These are phyloP conservation scores for Jacana jacana DNA, from an alignment of 2,113 vertebrate genomes.

Conservation along the genomic window DNA sequence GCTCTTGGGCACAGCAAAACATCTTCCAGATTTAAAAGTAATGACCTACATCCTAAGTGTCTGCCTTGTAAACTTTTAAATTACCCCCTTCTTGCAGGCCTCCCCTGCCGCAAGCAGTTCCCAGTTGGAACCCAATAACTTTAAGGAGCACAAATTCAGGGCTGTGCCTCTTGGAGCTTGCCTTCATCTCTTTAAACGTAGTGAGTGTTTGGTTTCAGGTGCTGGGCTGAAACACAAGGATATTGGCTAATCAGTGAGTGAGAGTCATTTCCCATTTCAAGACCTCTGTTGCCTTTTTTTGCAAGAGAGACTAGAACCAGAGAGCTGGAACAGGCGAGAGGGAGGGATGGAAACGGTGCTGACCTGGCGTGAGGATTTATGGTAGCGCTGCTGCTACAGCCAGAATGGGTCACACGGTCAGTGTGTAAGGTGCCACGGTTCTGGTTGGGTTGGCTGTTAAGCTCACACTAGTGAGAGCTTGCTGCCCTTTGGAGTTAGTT, in stretches of 20 bases:
- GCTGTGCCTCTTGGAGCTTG: neutral
- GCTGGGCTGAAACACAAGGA: neutral
- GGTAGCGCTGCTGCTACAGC: neutral
- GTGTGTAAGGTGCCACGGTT: neutral
- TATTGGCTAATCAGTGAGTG: neutral
- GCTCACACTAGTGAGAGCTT: neutral
- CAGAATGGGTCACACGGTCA: accelerated
- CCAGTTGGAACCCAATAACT: neutral
- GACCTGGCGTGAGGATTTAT: neutral
- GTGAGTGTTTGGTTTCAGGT: neutral
- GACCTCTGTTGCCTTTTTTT: neutral
- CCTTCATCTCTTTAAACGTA: neutral
- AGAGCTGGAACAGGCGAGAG: neutral
- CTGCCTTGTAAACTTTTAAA: neutral
- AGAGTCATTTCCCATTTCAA: neutral
- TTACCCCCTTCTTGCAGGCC: neutral
- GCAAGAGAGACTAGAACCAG: neutral
- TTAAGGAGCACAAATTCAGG: neutral
- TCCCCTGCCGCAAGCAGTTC: neutral
- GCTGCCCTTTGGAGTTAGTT: neutral
- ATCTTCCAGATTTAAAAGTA: neutral
- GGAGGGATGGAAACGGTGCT: neutral
- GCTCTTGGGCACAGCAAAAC: neutral
- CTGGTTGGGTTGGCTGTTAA: neutral
- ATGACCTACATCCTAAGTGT: neutral